Percentiles rank a stretch among this genome's conserved stretches.
phyloP scores from a whole-genome alignment of 2,113 vertebrate genomes.

The Hepsetus odoe region DNA sequence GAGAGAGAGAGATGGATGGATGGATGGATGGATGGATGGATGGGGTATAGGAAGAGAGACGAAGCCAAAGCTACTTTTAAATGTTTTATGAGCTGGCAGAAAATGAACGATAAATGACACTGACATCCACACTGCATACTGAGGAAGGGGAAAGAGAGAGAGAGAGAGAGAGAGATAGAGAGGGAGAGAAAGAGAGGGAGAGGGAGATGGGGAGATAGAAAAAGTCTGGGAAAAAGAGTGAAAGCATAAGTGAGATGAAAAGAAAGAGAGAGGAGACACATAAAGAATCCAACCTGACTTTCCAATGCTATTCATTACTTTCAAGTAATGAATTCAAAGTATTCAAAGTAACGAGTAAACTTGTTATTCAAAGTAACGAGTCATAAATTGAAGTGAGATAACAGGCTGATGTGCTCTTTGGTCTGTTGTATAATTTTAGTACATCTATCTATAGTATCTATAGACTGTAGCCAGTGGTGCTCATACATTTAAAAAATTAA shows the following conservation, averaged over 20 bases:
- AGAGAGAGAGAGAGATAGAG: not conserved
- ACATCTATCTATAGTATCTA: not conserved
- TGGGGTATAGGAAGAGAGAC: not conserved
- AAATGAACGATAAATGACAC: conserved; percentile 69
- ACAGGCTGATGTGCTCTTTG: conserved; percentile 2
- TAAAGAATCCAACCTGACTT: conserved; percentile 9
- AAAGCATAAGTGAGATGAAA: conserved; percentile 3
- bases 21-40: not conserved
- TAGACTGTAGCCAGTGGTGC: no score
- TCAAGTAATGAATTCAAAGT: no score
- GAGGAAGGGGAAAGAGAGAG: conserved; percentile 47
- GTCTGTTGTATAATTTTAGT: not conserved
- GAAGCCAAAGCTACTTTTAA: conserved; percentile 64
- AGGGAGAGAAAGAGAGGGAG: conserved; percentile 19
- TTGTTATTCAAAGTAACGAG: conserved; percentile 24
- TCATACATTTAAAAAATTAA: no score
- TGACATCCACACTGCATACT: conserved; percentile 67
- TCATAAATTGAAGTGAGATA: conserved; percentile 33
- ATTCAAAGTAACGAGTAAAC: conserved; percentile 25
- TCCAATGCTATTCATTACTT: conserved; percentile 33
- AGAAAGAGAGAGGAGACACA: not conserved
- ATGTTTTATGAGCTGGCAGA: conserved; percentile 73
- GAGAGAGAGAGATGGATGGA: conserved; percentile 42
- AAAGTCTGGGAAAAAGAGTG: conserved; percentile 33
- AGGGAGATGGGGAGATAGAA: conserved; percentile 15